Evolutionary conservation across 2,797 vertebrate species (phyloP).

Genomic region (Neosilurus mollespiculum): DNA sequence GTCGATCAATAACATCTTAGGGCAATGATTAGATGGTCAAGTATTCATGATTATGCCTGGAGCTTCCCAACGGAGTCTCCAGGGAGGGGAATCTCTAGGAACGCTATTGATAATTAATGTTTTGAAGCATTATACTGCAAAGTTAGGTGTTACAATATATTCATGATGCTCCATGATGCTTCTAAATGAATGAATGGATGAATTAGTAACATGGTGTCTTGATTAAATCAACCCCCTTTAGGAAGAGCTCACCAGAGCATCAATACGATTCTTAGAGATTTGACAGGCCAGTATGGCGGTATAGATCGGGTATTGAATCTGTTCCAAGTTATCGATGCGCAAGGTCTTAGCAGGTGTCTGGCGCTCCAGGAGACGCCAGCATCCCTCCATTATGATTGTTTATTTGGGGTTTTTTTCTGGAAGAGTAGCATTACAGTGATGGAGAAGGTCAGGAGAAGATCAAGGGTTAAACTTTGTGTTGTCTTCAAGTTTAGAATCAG

Average conservation of each 20-base stretch:
- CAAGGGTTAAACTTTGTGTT: not conserved
- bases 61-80: too few species aligned
- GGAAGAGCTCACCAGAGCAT: constrained; percentile 31
- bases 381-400: constrained; percentile 44
- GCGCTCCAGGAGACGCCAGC: constrained; percentile 19
- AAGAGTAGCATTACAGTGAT: constrained; percentile 21
- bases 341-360: constrained; percentile 45
- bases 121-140: not conserved
- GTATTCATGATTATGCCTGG: too few species aligned
- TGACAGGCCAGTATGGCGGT: constrained; percentile 26
- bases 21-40: too few species aligned
- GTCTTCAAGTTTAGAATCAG: not conserved
- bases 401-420: constrained; percentile 5
- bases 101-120: too few species aligned
- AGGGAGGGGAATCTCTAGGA: too few species aligned
- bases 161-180: too few species aligned
- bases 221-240: constrained; percentile 34
- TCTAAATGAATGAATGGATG: not conserved
- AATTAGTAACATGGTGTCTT: constrained; percentile 20
- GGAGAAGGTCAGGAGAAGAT: constrained; percentile 6
- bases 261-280: constrained; percentile 38
- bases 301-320: constrained; percentile 53
- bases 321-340: constrained; percentile 48
- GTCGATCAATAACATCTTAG: too few species aligned
- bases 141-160: not conserved